Percentiles rank a stretch among this genome's conserved stretches.
Conservation (phyloP, 2,113 vertebrate genomes). For the Athene noctua region DNA sequence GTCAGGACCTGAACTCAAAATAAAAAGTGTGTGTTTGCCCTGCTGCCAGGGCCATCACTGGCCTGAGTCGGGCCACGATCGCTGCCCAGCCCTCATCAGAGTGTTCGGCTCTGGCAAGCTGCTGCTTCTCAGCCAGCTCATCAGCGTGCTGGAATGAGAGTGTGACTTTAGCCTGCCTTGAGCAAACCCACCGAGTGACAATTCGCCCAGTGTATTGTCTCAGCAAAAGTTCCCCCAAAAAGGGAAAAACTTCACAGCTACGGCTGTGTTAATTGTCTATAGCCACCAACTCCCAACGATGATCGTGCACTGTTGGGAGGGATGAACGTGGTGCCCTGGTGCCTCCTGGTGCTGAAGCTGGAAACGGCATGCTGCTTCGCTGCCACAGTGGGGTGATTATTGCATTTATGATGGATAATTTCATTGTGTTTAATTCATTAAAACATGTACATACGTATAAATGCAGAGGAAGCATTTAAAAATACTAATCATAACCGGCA, state of each 20-base stretch:
- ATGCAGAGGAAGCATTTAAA: neutral
- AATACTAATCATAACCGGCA: neutral
- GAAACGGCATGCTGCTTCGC: conserved; percentile 76
- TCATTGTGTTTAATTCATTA: neutral
- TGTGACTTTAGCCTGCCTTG: accelerated
- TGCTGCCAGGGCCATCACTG: neutral
- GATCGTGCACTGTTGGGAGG: accelerated
- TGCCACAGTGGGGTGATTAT: neutral
- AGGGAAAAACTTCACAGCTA: neutral
- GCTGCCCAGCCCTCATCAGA: accelerated
- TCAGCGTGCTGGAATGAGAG: neutral
- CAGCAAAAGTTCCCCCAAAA: neutral
- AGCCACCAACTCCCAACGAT: accelerated
- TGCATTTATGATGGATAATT: accelerated
- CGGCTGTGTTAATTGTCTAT: accelerated
- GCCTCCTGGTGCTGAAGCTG: conserved; percentile 88
- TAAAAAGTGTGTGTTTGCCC: neutral
- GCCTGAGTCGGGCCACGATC: accelerated
- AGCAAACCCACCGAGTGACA: neutral
- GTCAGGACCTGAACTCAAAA: neutral
- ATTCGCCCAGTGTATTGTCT: neutral
- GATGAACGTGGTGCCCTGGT: conserved; percentile 58
- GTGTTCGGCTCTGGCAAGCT: neutral
- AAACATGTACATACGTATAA: neutral
- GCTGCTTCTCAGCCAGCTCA: neutral